A percentile compares a stretch with the other conserved stretches of the same genome.
phyloP scores from a whole-genome alignment of 1,140 invertebrate genomes.

The Hycleus phaleratus region DNA sequence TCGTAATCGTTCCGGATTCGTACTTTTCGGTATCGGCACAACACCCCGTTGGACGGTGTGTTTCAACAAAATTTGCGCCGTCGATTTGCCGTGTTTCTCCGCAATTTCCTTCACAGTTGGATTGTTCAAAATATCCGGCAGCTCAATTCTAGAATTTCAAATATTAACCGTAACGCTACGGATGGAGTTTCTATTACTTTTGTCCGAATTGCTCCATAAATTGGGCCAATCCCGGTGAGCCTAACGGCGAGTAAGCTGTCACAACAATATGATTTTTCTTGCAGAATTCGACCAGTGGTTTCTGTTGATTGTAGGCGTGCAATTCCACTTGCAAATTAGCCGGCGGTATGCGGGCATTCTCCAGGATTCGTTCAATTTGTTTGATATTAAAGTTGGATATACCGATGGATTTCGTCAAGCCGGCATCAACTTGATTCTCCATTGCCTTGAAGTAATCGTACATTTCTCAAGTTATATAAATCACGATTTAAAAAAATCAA shows the following conservation, averaged over 20 bases:
- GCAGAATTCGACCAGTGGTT: conserved; percentile 65
- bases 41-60: conserved; percentile 67
- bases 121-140: conserved; percentile 63
- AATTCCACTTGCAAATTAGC: conserved; percentile 71
- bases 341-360: conserved; percentile 57
- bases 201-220: conserved; percentile 42
- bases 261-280: conserved; percentile 60
- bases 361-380: conserved; percentile 58
- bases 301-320: conserved; percentile 78
- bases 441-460: conserved; percentile 50
- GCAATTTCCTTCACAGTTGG: conserved; percentile 62
- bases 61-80: conserved; percentile 72
- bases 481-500: too few species aligned
- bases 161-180: too few species aligned
- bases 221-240: conserved; percentile 55
- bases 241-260: conserved; percentile 78
- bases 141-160: conserved; percentile 40
- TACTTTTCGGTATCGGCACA: conserved; percentile 78
- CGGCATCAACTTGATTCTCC: conserved; percentile 61
- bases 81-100: conserved; percentile 55
- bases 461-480: background rate
- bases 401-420: conserved; percentile 62
- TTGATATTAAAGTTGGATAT: conserved; percentile 72
- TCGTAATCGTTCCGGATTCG: conserved; percentile 60
- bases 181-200: conserved; percentile 24